phyloP scores from a whole-genome alignment of 1,140 invertebrate species.

The Cepaea nemoralis region DNA sequence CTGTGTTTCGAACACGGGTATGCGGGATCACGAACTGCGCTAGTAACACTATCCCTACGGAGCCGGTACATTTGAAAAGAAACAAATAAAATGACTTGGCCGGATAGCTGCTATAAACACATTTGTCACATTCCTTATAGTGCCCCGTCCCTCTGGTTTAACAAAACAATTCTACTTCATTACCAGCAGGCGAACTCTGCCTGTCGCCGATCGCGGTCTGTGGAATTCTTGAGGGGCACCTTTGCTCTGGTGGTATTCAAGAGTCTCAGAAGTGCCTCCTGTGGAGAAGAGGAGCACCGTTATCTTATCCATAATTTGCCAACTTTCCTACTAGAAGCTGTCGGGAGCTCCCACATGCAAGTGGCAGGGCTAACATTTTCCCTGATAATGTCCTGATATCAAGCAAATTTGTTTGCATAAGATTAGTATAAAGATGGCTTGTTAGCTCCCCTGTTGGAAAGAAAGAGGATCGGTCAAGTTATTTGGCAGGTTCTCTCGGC shows the following conservation, averaged over 20 bases:
- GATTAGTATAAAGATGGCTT: constrained; percentile 4
- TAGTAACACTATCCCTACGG: too few relatives aligned
- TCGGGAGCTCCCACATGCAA: background rate
- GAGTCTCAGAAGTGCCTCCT: background rate
- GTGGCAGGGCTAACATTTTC: background rate
- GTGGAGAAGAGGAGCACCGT: background rate
- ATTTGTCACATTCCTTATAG: too few relatives aligned
- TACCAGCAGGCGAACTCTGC: too few relatives aligned
- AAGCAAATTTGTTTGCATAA: constrained; percentile 11
- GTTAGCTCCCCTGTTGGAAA: background rate
- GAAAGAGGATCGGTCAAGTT: background rate
- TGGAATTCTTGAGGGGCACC: constrained; percentile 13
- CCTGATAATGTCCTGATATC: background rate
- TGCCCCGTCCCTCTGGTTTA: too few relatives aligned
- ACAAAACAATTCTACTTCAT: too few relatives aligned
- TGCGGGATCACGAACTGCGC: too few relatives aligned
- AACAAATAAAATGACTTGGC: too few relatives aligned
- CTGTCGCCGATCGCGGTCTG: background rate
- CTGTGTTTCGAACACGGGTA: too few relatives aligned
- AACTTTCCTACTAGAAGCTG: constrained; percentile 10
- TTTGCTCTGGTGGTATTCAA: constrained; percentile 15
- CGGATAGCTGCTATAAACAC: too few relatives aligned
- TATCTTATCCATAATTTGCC: constrained; percentile 27
- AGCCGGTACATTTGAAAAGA: too few relatives aligned
- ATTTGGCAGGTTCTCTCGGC: background rate